phyloP scores from a whole-genome alignment of 1,140 invertebrate genomes.

The Oryzaephilus surinamensis region DNA sequence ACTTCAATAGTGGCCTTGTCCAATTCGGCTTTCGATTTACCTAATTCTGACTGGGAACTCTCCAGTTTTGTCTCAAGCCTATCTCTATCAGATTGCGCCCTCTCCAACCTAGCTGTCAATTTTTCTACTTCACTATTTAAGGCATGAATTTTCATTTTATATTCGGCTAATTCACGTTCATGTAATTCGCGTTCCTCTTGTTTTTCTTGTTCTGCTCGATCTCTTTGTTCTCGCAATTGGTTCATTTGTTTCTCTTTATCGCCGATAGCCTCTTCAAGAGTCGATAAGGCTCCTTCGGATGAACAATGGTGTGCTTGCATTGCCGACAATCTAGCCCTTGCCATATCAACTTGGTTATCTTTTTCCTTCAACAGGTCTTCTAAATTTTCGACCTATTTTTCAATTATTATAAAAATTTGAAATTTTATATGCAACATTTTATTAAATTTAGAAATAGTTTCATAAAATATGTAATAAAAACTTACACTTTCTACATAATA shows the following conservation, averaged over 20 bases:
- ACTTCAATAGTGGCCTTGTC: slow-evolving; percentile 85
- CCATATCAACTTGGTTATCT: slow-evolving; percentile 95
- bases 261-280: slow-evolving; percentile 87
- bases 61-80: slow-evolving; percentile 82
- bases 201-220: slow-evolving; percentile 92
- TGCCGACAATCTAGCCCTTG: slow-evolving; percentile 73
- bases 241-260: slow-evolving; percentile 96
- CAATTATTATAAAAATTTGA: background rate
- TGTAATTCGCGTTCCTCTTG: slow-evolving; percentile 91
- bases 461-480: too few relatives aligned
- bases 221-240: slow-evolving; percentile 60
- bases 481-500: too few relatives aligned
- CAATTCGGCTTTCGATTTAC: slow-evolving; percentile 85
- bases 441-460: too few relatives aligned
- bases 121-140: slow-evolving; percentile 88
- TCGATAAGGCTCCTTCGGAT: slow-evolving; percentile 82
- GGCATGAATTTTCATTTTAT: slow-evolving; percentile 87
- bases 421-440: too few relatives aligned
- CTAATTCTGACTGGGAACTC: slow-evolving; percentile 83
- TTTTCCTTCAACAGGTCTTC: slow-evolving; percentile 96
- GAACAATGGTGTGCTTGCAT: slow-evolving; percentile 90
- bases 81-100: slow-evolving; percentile 81
- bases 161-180: slow-evolving; percentile 86
- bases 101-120: slow-evolving; percentile 73
- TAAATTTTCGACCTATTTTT: slow-evolving; percentile 81